phyloP scores from a whole-genome alignment of 2,888 invertebrate species.

The Cantharis nigra region DNA sequence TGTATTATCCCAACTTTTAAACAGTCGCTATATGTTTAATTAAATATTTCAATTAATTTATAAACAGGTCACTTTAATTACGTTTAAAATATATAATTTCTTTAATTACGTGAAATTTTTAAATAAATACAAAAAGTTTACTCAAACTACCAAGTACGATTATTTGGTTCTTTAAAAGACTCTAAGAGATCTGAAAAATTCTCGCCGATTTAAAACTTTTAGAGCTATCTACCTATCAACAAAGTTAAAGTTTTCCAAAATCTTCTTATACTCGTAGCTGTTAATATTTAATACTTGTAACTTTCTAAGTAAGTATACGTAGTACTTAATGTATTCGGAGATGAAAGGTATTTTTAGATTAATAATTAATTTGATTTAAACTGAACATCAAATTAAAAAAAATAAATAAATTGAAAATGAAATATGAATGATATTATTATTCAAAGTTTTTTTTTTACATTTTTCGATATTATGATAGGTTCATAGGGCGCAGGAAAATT shows the following conservation, averaged over 20 bases:
- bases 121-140: neutral
- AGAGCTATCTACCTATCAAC: neutral
- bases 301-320: neutral
- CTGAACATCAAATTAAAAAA: neutral
- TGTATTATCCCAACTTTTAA: constrained; percentile 23
- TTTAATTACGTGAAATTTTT: neutral
- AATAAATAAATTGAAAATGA: no score
- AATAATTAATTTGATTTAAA: neutral
- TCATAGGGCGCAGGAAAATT: neutral
- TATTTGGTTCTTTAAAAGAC: neutral
- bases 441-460: neutral
- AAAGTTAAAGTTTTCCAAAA: neutral
- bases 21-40: constrained; percentile 7
- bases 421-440: neutral
- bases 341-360: neutral
- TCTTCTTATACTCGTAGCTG: neutral
- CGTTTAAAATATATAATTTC: neutral
- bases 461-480: no score
- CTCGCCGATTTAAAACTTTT: neutral
- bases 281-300: neutral
- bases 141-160: neutral
- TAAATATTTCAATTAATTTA: neutral
- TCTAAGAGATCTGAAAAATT: neutral
- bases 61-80: neutral
- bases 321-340: neutral